Evolutionary conservation across 2,888 invertebrate genomes (phyloP), one percentile per base, ranked within the genome.

Genomic region (Conchocele bisecta): DNA sequence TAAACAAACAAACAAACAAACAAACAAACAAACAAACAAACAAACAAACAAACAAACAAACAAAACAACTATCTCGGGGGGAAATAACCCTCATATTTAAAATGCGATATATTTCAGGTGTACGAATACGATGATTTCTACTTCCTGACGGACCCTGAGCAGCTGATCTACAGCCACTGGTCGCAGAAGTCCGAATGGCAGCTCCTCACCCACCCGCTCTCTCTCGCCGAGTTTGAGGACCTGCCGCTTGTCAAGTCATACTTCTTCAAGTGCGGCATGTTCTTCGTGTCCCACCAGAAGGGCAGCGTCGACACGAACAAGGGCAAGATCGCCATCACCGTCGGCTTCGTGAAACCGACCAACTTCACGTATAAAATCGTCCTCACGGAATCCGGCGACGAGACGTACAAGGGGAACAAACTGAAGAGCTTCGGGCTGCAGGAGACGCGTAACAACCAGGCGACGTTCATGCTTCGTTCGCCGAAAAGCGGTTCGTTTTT

Each of bases 91-190:
- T n/a, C n/a, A n/a, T n/a, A n/a, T n/a, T n/a, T n/a, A n/a, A n/a
- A n/a, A n/a, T n/a, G n/a, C n/a, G n/a, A n/a, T n/a, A n/a, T n/a
- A n/a, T n/a, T n/a, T n/a, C 78, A 88, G 88, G 88, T 89, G 89
- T 99, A 99, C 92, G 99, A 99, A 92, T 48, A 99, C 91, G 99
- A 99, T 90, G 99, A 99, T 92, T 99, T 99, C 92, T 99, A 99
- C 92, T 99, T 99, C 94, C 93, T 99, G 88, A 98, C 99, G 28
- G 98, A 99, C 92, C 97, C 99, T 0, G 95, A 98, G 44, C 88
- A 90, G 72, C 84, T 91, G 54, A 86, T 91, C 76, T 91, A 90
- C 88, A 89, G 89, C 68, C 91, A 91, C 79, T 90, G 89, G 86
- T 88, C 90, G 2, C 90, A 91, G 79, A 88, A 89, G 44, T 77